Percentiles rank a stretch among this genome's conserved stretches.
Conservation (phyloP, 2,113 vertebrate species). For the Eubucco bourcierii region DNA sequence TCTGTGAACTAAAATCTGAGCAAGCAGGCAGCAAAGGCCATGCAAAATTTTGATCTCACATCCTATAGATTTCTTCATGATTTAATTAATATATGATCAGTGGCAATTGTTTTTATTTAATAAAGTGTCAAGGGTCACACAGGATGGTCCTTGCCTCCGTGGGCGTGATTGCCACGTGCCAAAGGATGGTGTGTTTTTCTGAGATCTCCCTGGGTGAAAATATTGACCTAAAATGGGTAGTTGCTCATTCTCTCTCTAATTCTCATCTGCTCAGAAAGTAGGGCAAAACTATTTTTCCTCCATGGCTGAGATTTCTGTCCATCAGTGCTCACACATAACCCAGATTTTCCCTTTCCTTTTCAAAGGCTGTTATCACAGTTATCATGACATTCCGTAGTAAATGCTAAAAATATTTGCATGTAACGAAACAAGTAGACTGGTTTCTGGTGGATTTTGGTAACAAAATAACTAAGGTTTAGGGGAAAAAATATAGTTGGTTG, state of each 20-base stretch:
- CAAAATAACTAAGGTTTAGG: not conserved
- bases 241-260: constrained; percentile 32
- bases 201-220: constrained; percentile 44
- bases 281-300: constrained; percentile 64
- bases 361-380: constrained; percentile 41
- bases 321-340: constrained; percentile 57
- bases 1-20: not conserved
- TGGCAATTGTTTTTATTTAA: not conserved
- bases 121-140: not conserved
- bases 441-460: not conserved
- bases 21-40: not conserved
- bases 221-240: constrained; percentile 58
- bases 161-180: not conserved
- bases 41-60: not conserved
- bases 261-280: constrained; percentile 60
- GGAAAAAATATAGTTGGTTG: not conserved
- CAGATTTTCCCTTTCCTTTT: constrained; percentile 63
- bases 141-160: not conserved
- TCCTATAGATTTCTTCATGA: not conserved
- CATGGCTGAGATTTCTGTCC: constrained; percentile 63
- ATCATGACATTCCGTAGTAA: constrained; percentile 19
- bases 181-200: not conserved
- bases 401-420: not conserved
- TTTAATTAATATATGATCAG: not conserved
- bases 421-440: constrained; percentile 20